These are phyloP conservation scores for Halocaridina rubra DNA, from an alignment of 2,888 invertebrate genomes.

Conservation along the genomic window DNA sequence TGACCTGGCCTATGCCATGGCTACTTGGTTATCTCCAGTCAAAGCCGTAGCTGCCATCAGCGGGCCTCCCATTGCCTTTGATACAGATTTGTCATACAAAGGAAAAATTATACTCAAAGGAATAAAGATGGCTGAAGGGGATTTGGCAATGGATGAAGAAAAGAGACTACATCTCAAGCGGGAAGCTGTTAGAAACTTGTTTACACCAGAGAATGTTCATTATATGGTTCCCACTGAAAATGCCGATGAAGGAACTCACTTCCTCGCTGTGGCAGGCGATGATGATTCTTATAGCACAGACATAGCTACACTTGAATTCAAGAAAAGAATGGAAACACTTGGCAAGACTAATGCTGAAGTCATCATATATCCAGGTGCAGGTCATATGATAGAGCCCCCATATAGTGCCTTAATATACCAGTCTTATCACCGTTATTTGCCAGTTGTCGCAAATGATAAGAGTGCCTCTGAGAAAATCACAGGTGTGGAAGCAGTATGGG, in stretches of 20 bases:
- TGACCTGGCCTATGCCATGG: conserved; percentile 27
- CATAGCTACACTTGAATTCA: background rate
- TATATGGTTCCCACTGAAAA: conserved; percentile 27
- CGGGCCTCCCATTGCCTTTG: background rate
- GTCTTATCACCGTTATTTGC: conserved; percentile 24
- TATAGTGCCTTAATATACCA: conserved; percentile 14
- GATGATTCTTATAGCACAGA: conserved; percentile 9
- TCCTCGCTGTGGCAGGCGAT: conserved; percentile 17
- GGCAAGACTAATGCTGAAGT: background rate
- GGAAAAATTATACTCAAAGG: conserved; percentile 17
- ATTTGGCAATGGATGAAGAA: background rate
- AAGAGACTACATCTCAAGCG: background rate
- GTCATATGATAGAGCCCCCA: conserved; percentile 43
- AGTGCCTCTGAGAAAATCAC: background rate
- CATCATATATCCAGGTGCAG: conserved; percentile 20
- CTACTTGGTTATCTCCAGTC: conserved; percentile 17
- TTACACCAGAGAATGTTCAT: background rate
- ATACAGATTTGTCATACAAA: background rate
- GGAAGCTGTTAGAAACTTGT: background rate
- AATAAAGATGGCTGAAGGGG: background rate
- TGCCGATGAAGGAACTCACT: conserved; percentile 34
- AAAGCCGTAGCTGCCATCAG: conserved; percentile 49
- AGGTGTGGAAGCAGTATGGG: conserved; percentile 12
- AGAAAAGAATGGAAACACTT: background rate
- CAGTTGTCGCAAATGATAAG: background rate